Percentiles rank a stretch among this genome's conserved stretches.
phyloP scores from a whole-genome alignment of 1,140 invertebrate species.

The Drosophila leontia region DNA sequence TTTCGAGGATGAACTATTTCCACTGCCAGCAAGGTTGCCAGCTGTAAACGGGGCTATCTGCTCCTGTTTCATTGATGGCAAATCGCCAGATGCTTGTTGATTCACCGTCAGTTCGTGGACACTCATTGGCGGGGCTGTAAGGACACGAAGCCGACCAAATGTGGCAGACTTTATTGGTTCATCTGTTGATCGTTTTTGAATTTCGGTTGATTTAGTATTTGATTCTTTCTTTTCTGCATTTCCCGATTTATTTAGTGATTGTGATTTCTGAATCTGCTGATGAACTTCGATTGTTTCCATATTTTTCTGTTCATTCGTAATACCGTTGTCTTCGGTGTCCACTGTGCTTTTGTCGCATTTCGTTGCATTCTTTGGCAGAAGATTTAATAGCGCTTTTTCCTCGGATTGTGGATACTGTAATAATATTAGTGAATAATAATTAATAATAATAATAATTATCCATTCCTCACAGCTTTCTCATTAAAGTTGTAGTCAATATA shows the following conservation, averaged over 20 bases:
- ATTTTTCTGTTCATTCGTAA: slow-evolving; percentile 22
- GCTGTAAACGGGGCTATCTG: slow-evolving; percentile 19
- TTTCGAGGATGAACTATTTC: slow-evolving; percentile 17
- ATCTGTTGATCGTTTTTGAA: slow-evolving; percentile 28
- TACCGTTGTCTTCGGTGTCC: neutral
- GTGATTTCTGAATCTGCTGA: slow-evolving; percentile 13
- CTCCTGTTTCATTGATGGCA: slow-evolving; percentile 19
- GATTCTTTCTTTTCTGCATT: slow-evolving; percentile 3
- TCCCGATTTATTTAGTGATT: slow-evolving; percentile 9
- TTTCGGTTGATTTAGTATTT: slow-evolving; percentile 38
- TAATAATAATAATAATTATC: no score
- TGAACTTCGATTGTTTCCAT: slow-evolving; percentile 2
- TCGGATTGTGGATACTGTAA: slow-evolving; percentile 53
- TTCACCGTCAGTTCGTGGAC: slow-evolving; percentile 85
- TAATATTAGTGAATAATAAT: neutral
- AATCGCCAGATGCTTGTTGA: slow-evolving; percentile 20
- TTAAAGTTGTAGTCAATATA: no score
- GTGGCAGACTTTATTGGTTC: slow-evolving; percentile 85
- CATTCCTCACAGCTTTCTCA: no score
- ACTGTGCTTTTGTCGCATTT: slow-evolving; percentile 8
- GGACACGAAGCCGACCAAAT: slow-evolving; percentile 87
- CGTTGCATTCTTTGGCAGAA: slow-evolving; percentile 27
- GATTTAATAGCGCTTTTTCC: slow-evolving; percentile 31
- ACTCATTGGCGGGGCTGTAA: slow-evolving; percentile 87
- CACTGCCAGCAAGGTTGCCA: slow-evolving; percentile 7